Evolutionary conservation across 1,140 invertebrate genomes (phyloP), one percentile per base, ranked within the genome.

Genomic region (Solenopsis invicta): DNA sequence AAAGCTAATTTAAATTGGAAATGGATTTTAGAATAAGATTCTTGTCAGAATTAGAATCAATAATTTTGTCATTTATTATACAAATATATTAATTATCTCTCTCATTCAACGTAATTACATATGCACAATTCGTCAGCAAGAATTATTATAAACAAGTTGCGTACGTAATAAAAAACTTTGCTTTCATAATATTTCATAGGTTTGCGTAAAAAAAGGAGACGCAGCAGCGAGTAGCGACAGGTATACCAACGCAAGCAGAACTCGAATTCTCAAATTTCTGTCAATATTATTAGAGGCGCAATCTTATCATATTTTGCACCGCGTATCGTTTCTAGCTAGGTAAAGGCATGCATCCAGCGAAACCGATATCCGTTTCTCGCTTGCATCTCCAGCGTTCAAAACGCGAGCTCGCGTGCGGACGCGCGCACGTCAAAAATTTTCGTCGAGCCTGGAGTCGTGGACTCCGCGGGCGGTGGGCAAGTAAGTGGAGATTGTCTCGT

Each of bases 281-380:
- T 61, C 74, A 61, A 61, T 18, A 61, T 18, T 24, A 37, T 50
- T 52, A 72, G 24, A 72, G 24, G 1, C 37, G 37, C 21, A 61
- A 76, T 76, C 74, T 75, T 61, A 45, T 76, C 21, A 21, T 21
- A 21, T 48, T 69, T 61, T 76, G 59, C 18, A 37, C 0, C 18
- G 34, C 54, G 54, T 24, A 45, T 45, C 34, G 54, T 45, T 59
- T 59, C n/a, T 37, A 41, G 10, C 12, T 21, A 41, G 18, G 13
- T 75, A 75, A 59, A 74, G n/a, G 41, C 41, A 41, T 41, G 8
- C 34, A 13, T 59, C 34, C 6, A 37, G 2, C 2, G 8, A 76
- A 76, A 41, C 34, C n/a, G 66, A 69, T 48, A 67, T 62, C 24
- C 13, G 1, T 61, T 1, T 61, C 37, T 41, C 21, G 37, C 21